Percentiles rank a stretch among this genome's conserved stretches.
These are phyloP conservation scores for Plemyria rubiginata DNA, from an alignment of 2,888 invertebrate species.

Conservation along the genomic window DNA sequence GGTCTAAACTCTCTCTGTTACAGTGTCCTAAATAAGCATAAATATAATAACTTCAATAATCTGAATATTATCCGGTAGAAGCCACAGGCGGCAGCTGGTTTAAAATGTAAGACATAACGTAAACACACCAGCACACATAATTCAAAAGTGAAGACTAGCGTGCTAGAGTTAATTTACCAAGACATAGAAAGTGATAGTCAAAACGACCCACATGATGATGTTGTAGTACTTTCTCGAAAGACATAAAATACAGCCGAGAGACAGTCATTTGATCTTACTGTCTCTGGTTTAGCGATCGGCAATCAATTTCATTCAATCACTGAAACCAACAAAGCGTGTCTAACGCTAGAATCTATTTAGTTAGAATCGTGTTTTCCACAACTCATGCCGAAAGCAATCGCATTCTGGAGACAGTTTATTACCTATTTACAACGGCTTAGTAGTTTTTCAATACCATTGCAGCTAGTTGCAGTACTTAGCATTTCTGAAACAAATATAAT, in stretches of 20 bases:
- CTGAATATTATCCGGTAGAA: background rate
- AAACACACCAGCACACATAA: background rate
- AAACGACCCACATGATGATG: slow-evolving; percentile 23
- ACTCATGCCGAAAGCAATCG: too few species aligned
- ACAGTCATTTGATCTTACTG: slow-evolving; percentile 32
- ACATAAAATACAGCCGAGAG: slow-evolving; percentile 23
- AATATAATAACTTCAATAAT: background rate
- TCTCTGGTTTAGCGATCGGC: slow-evolving; percentile 36
- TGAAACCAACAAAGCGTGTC: slow-evolving; percentile 35
- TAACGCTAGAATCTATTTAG: slow-evolving; percentile 15
- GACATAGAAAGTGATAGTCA: slow-evolving; percentile 38
- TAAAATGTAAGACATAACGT: background rate
- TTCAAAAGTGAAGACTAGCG: slow-evolving; percentile 17
- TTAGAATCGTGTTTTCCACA: background rate
- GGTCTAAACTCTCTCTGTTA: too few species aligned
- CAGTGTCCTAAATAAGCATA: background rate
- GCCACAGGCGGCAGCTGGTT: background rate
- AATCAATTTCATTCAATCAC: slow-evolving; percentile 38
- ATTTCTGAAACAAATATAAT: too few species aligned
- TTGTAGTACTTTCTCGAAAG: slow-evolving; percentile 38
- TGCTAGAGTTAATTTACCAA: slow-evolving; percentile 33
- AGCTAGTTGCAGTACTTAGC: too few species aligned
- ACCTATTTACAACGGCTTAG: too few species aligned
- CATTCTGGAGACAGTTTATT: too few species aligned
- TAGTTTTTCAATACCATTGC: too few species aligned